phyloP scores from a whole-genome alignment of 2,888 invertebrate genomes.

The Digitonthophagus gazella region DNA sequence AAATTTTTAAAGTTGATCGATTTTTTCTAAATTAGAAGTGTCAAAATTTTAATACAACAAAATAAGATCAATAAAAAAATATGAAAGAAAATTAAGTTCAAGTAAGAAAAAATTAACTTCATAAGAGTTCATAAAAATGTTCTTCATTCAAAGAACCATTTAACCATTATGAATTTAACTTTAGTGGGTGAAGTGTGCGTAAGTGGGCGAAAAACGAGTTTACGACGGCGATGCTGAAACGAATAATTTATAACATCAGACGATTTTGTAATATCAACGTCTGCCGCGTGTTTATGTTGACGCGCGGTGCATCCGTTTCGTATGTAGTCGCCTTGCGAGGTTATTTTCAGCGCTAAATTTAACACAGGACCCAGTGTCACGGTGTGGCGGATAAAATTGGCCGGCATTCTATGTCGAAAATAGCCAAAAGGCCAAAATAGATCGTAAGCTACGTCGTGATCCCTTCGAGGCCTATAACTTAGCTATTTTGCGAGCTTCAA shows the following conservation, averaged over 20 bases:
- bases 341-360: not conserved
- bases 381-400: not conserved
- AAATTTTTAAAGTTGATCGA: too few species aligned
- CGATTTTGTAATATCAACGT: not conserved
- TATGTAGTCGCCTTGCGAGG: not conserved
- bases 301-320: not conserved
- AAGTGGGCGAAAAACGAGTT: not conserved
- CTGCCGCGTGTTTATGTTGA: not conserved
- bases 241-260: not conserved
- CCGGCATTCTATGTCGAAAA: not conserved
- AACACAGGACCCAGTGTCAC: not conserved
- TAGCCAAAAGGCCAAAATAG: not conserved
- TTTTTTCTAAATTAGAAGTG: too few species aligned
- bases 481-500: not conserved
- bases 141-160: too few species aligned
- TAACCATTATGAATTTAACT: too few species aligned
- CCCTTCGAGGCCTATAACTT: not conserved
- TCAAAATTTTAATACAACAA: too few species aligned
- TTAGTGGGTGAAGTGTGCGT: not conserved
- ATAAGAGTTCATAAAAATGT: too few species aligned
- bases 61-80: too few species aligned
- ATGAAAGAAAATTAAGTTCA: too few species aligned
- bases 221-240: not conserved
- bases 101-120: too few species aligned
- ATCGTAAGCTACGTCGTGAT: not conserved